Evolutionary conservation across 2,888 invertebrate genomes (phyloP).

Genomic region (Diarsia brunnea): DNA sequence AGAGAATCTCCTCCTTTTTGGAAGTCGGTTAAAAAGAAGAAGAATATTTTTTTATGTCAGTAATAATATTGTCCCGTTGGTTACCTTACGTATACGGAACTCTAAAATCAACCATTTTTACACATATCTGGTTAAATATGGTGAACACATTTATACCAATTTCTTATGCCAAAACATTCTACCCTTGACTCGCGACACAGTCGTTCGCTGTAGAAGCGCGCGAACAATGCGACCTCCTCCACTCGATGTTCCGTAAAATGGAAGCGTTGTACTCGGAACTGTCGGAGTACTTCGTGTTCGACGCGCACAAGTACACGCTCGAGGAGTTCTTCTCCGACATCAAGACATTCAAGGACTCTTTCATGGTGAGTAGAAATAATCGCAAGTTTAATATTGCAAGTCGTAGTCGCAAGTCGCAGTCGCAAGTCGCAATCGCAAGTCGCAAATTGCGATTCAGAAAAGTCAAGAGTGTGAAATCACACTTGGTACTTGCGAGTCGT

Average conservation of each 20-base stretch:
- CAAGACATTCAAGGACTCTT: conserved; percentile 98
- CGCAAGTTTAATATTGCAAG: neutral
- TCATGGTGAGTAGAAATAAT: conserved; percentile 91
- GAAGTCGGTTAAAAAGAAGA: no score
- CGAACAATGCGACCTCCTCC: conserved; percentile 96
- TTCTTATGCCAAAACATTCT: no score
- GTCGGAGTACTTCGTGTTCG: conserved; percentile 97
- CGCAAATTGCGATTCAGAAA: no score
- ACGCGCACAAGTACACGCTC: conserved; percentile 97
- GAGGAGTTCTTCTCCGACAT: conserved; percentile 99
- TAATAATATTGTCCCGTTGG: no score
- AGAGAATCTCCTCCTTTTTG: no score
- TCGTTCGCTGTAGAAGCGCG: conserved; percentile 95
- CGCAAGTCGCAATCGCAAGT: neutral
- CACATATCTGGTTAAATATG: no score
- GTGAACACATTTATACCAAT: no score
- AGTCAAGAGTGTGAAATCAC: no score
- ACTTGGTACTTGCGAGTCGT: no score
- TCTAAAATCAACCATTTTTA: no score
- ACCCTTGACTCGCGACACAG: conserved; percentile 76
- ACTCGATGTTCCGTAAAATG: conserved; percentile 98
- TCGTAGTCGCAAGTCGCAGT: neutral
- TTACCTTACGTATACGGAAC: no score
- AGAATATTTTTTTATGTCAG: no score
- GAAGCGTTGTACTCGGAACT: conserved; percentile 95